Conservation (phyloP, 53 echinoderm and acorn worm genomes). For the Stichopus horrens region DNA sequence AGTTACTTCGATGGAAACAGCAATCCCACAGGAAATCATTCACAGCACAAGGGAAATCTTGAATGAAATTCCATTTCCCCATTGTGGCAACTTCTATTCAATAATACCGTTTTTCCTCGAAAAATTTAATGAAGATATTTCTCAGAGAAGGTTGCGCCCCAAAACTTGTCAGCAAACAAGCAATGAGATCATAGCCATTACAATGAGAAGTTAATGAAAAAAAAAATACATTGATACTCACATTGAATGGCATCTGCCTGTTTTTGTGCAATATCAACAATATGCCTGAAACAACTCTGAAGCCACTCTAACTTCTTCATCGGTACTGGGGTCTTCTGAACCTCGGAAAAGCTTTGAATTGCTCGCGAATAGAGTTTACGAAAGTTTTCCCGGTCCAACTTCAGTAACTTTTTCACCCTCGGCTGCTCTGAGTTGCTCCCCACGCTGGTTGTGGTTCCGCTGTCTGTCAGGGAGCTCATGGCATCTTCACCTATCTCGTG, state of each 20-base stretch:
- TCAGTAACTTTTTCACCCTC: not conserved
- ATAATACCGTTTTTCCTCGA: too few species aligned
- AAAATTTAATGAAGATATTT: too few species aligned
- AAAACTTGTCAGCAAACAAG: too few species aligned
- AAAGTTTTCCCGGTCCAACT: not conserved
- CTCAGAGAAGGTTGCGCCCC: too few species aligned
- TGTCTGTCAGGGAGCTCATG: not conserved
- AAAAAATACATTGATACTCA: not conserved
- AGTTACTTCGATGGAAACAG: too few species aligned
- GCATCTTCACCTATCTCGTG: not conserved
- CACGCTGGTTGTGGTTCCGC: not conserved
- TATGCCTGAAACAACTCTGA: not conserved
- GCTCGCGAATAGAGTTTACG: not conserved
- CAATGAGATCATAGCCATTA: too few species aligned
- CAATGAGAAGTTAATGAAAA: too few species aligned
- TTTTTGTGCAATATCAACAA: conserved; percentile 8
- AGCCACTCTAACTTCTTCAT: conserved; percentile 1
- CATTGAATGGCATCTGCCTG: conserved; percentile 27
- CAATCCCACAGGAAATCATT: too few species aligned
- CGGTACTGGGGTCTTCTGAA: not conserved
- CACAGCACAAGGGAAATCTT: too few species aligned
- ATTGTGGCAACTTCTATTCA: too few species aligned
- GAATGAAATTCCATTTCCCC: too few species aligned
- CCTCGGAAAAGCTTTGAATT: not conserved
- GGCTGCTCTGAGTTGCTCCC: not conserved